phyloP scores from a whole-genome alignment of 2,888 invertebrate species.

The Hymenopus coronatus region DNA sequence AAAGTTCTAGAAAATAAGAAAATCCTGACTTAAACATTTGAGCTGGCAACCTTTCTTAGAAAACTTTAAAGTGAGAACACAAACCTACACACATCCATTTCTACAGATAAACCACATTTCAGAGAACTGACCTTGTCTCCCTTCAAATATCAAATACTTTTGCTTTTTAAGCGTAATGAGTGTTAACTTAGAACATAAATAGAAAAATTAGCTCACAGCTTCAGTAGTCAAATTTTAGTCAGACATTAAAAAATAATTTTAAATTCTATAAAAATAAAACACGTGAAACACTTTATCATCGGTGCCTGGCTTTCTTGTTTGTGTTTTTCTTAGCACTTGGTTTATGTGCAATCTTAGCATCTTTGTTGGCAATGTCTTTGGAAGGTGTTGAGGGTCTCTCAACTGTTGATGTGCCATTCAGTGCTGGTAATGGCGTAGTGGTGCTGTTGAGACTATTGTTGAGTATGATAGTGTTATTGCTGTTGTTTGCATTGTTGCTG shows the following conservation, averaged over 20 bases:
- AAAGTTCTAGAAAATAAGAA: background rate
- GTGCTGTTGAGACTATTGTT: conserved; percentile 39
- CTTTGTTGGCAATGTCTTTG: conserved; percentile 54
- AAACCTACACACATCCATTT: background rate
- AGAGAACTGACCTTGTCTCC: background rate
- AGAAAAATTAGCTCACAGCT: background rate
- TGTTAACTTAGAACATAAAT: background rate
- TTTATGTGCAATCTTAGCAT: conserved; percentile 49
- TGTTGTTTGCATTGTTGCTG: conserved; percentile 27
- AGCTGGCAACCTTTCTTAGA: too few relatives aligned
- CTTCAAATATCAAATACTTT: background rate
- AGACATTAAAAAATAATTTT: background rate
- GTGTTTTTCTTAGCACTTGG: conserved; percentile 68
- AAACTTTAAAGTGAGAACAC: background rate
- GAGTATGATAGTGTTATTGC: conserved; percentile 29
- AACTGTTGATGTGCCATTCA: conserved; percentile 59
- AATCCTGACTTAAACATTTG: background rate
- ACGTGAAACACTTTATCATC: conserved; percentile 47
- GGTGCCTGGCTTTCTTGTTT: conserved; percentile 79
- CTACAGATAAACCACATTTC: background rate
- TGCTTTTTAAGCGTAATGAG: background rate
- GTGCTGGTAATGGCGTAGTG: conserved; percentile 44
- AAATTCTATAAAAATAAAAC: background rate
- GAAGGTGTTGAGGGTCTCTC: conserved; percentile 31
- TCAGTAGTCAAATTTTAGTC: background rate